These are phyloP conservation scores for Leguminivora glycinivorella DNA, from an alignment of 1,140 invertebrate species.

Conservation along the genomic window DNA sequence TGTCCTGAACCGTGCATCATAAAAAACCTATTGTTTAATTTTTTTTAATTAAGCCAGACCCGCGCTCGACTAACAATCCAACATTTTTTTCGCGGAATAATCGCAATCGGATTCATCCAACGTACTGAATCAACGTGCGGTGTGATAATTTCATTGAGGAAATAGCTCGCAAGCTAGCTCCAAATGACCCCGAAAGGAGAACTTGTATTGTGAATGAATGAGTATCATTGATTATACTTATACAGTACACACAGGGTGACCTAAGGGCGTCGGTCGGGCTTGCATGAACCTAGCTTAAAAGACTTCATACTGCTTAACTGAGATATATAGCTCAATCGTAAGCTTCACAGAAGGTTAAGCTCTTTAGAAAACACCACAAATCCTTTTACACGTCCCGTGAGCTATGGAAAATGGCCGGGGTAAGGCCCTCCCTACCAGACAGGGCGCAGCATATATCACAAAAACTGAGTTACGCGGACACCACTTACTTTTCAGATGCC, in stretches of 20 bases:
- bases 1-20: constrained; percentile 7
- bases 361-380: constrained; percentile 44
- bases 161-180: constrained; percentile 56
- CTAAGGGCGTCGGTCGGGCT: constrained; percentile 68
- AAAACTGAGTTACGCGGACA: constrained; percentile 53
- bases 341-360: constrained; percentile 17
- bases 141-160: constrained; percentile 48
- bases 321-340: constrained; percentile 31
- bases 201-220: constrained; percentile 76
- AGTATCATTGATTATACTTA: constrained; percentile 72
- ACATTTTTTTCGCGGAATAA: constrained; percentile 25
- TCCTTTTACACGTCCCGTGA: constrained; percentile 50
- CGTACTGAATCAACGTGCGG: not conserved
- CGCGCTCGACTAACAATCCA: not conserved
- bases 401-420: constrained; percentile 74
- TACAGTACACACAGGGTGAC: constrained; percentile 59
- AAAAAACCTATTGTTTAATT: constrained; percentile 29
- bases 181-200: constrained; percentile 67
- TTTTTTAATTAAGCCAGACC: not conserved
- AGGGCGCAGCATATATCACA: constrained; percentile 60
- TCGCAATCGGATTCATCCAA: not conserved
- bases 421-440: constrained; percentile 68
- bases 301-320: constrained; percentile 28
- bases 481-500: constrained; percentile 86
- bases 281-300: constrained; percentile 42